Evolutionary conservation across 2,888 invertebrate genomes (phyloP), one percentile per base, ranked within the genome.

Genomic region (Acanthosepion esculentum): DNA sequence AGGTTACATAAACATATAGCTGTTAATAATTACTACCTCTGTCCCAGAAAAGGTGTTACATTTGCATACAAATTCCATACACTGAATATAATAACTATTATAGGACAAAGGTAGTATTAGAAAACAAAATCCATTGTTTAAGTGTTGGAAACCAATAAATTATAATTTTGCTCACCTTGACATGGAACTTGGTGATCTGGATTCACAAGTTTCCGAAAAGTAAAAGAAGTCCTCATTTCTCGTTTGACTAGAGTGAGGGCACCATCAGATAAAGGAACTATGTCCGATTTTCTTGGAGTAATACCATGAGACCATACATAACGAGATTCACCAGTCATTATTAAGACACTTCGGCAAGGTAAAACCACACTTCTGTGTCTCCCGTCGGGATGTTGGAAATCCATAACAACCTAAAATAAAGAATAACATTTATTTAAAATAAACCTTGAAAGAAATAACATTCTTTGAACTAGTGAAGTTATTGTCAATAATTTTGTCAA

Each of bases 301-400:
- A 99, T 99, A 23, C 97, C 97, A 96, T 97, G 97, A 93, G 97
- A 96, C 97, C 97, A 97, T 29, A 96, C 94, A 95, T 98, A 98
- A 97, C 99, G 98, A 0, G 98, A 98, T 97, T 98, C 98, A 0
- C 98, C 98, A 33, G 98, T 98, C 98, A 99, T 98, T 4, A 99
- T 98, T 18, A 99, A 97, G 94, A 99, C 97, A 48, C 99, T 99
- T 96, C 98, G 98, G 41, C 98, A 97, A 0, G 98, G 98, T 94
- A 99, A 97, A 18, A 97, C 94, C 26, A 99, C 97, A 0, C 98
- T 98, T 20, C 98, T 97, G 96, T 98, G 98, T 95, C 98, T 97
- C 0, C 98, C 98, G 92, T 98, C 98, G 94, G 98, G 98, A 96
- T 98, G 98, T 95, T 98, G 98, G 97, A 99, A 99, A 96, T 99